A percentile compares a stretch with the other conserved stretches of the same genome.
These are phyloP conservation scores for Phengaris alcon DNA, from an alignment of 2,888 invertebrate species.

Conservation along the genomic window DNA sequence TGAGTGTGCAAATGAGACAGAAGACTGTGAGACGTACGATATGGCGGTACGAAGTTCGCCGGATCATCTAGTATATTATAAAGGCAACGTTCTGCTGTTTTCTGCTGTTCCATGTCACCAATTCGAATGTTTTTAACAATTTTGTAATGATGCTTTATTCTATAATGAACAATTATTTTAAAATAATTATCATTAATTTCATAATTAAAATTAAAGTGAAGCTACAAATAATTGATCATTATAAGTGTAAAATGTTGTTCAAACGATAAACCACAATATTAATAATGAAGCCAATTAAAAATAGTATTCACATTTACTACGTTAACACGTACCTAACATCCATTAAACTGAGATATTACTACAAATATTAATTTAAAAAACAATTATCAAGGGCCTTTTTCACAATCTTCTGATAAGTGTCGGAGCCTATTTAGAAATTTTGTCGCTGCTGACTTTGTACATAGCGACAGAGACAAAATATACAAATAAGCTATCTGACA, in stretches of 20 bases:
- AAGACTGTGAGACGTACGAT: too few species aligned
- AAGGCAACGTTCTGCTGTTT: too few species aligned
- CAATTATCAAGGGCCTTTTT: background rate
- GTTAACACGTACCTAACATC: background rate
- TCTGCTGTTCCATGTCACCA: too few species aligned
- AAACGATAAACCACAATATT: background rate
- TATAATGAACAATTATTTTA: background rate
- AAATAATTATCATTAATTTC: background rate
- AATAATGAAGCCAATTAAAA: slow-evolving; percentile 6
- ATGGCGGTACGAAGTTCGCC: too few species aligned
- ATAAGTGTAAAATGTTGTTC: background rate
- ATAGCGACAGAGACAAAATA: too few species aligned
- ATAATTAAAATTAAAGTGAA: background rate
- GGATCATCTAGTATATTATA: too few species aligned
- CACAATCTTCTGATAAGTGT: too few species aligned
- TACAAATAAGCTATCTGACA: too few species aligned
- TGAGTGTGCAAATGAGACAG: too few species aligned
- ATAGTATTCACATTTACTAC: background rate
- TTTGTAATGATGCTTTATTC: background rate
- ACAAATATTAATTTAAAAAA: background rate
- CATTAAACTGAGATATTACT: background rate
- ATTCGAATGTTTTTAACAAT: background rate
- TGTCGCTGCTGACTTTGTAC: too few species aligned
- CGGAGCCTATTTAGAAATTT: too few species aligned
- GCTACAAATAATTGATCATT: background rate